phyloP scores from a whole-genome alignment of 2,888 invertebrate species.

The Cheilosia vulpina region DNA sequence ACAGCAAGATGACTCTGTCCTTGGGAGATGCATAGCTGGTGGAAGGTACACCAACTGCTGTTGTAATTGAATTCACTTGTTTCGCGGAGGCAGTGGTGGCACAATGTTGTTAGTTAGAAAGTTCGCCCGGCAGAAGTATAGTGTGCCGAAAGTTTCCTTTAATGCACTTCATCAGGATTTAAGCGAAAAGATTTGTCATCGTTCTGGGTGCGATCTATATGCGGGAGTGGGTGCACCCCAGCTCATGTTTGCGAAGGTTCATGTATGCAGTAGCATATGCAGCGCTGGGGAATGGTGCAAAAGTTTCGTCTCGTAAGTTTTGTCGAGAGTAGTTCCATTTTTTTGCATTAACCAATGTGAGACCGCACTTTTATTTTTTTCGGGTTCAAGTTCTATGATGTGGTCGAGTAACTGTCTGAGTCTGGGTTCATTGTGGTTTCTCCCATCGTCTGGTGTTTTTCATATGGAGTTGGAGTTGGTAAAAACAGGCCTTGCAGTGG shows the following conservation, averaged over 20 bases:
- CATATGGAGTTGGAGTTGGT: background rate
- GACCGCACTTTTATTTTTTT: conserved; percentile 22
- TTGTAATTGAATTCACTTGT: conserved; percentile 75
- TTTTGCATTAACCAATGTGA: conserved; percentile 18
- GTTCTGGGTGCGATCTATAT: conserved; percentile 6
- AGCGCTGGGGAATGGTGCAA: conserved; percentile 43
- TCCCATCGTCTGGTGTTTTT: background rate
- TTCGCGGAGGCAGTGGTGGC: conserved; percentile 69
- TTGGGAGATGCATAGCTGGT: conserved; percentile 38
- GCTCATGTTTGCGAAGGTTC: background rate
- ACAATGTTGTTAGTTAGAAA: conserved; percentile 69
- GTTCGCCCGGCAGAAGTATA: conserved; percentile 52
- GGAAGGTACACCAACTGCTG: conserved; percentile 40
- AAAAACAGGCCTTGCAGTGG: background rate
- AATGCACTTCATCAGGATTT: conserved; percentile 75
- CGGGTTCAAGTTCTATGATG: conserved; percentile 16
- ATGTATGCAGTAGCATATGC: conserved; percentile 30
- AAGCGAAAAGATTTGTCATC: conserved; percentile 75
- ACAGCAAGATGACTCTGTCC: conserved; percentile 33
- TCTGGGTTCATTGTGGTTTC: conserved; percentile 11
- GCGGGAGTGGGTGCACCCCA: background rate
- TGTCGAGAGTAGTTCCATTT: conserved; percentile 36
- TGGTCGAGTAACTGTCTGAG: conserved; percentile 36
- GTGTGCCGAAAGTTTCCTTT: conserved; percentile 66
- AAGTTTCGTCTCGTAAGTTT: conserved; percentile 70